Percentiles rank a stretch among this genome's conserved stretches.
These are phyloP conservation scores for Drosophila anceps DNA, from an alignment of 2,888 invertebrate species.

Conservation along the genomic window DNA sequence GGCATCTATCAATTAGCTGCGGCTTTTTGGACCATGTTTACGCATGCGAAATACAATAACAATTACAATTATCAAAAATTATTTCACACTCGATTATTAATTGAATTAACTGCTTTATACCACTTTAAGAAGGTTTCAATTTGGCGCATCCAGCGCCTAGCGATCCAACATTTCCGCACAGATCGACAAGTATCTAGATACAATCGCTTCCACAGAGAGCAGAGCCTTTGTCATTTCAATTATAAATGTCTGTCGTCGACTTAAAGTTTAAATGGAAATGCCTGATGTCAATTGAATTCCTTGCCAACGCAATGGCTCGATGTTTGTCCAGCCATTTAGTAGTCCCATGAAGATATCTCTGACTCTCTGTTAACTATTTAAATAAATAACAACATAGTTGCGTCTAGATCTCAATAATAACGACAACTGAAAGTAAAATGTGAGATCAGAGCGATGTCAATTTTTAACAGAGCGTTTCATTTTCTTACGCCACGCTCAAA, in stretches of 20 bases:
- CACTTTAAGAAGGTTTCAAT: constrained; percentile 73
- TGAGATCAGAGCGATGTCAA: constrained; percentile 9
- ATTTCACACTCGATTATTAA: constrained; percentile 72
- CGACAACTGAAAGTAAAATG: constrained; percentile 29
- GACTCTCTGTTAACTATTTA: constrained; percentile 42
- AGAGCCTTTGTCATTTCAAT: constrained; percentile 26
- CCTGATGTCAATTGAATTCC: constrained; percentile 49
- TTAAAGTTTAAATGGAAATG: constrained; percentile 7
- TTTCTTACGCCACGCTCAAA: not conserved
- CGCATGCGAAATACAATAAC: constrained; percentile 23
- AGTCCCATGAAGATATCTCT: constrained; percentile 1
- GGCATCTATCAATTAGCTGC: constrained; percentile 46
- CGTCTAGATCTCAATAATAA: constrained; percentile 27
- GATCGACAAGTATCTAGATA: constrained; percentile 69
- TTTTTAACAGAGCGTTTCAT: constrained; percentile 23
- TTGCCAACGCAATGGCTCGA: not conserved
- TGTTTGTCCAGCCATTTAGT: constrained; percentile 28
- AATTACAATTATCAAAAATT: constrained; percentile 29
- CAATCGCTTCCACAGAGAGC: constrained; percentile 48
- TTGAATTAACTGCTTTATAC: constrained; percentile 78
- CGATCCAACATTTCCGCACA: constrained; percentile 39
- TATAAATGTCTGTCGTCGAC: not conserved
- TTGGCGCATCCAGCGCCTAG: constrained; percentile 25
- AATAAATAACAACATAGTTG: constrained; percentile 37
- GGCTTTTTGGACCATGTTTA: constrained; percentile 9